Percentiles rank a stretch among this genome's conserved stretches.
These are phyloP conservation scores for Melipona bicolor DNA, from an alignment of 2,888 invertebrate genomes.

Conservation along the genomic window DNA sequence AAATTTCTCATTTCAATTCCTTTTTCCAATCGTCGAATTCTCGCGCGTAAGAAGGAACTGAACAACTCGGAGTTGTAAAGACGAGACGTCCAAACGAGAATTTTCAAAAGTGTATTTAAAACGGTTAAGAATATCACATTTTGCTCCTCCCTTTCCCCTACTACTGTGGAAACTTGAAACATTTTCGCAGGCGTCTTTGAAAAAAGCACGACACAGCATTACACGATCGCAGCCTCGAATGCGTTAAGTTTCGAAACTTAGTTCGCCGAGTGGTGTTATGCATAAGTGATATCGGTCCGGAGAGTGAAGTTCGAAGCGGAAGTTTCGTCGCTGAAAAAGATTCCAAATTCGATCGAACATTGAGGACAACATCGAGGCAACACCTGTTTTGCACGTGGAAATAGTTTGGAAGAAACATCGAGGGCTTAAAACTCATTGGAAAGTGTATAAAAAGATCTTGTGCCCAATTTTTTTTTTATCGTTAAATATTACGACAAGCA, in stretches of 20 bases:
- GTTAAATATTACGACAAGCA: too few relatives aligned
- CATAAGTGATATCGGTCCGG: neutral
- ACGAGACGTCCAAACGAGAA: too few relatives aligned
- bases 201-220: neutral
- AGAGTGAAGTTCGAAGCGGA: neutral
- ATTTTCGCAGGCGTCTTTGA: neutral
- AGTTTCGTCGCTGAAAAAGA: neutral
- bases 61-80: too few relatives aligned
- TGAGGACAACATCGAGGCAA: neutral
- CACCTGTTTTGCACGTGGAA: neutral
- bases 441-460: neutral
- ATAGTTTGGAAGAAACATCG: neutral
- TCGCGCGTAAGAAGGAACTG: too few relatives aligned
- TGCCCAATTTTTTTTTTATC: too few relatives aligned
- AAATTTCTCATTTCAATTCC: too few relatives aligned
- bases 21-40: too few relatives aligned
- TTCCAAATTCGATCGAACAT: conserved; percentile 1
- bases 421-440: neutral
- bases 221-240: neutral
- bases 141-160: neutral
- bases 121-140: neutral
- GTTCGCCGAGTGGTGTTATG: neutral
- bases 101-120: too few relatives aligned
- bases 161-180: neutral
- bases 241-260: neutral